Evolutionary conservation across 1,140 invertebrate species (phyloP).

Genomic region (Wiebesia pumilae): DNA sequence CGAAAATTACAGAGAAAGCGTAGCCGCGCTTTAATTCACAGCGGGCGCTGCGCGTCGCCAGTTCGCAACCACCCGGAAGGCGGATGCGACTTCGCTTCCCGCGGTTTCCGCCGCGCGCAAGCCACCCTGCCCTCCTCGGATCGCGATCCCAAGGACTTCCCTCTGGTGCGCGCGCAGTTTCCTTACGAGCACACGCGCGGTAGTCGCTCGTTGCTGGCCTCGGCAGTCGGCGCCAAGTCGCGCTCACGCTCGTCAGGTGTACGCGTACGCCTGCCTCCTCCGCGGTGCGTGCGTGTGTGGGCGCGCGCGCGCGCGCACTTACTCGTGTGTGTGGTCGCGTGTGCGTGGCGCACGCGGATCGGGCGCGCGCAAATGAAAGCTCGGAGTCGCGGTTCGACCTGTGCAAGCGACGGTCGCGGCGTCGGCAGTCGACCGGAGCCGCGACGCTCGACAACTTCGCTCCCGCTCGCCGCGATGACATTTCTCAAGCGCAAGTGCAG

Average conservation of each 20-base stretch:
- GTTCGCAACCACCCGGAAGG: neutral
- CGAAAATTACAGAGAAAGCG: conserved; percentile 12
- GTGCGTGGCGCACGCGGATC: conserved; percentile 16
- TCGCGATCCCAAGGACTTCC: neutral
- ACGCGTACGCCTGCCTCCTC: conserved; percentile 20
- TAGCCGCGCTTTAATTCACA: conserved; percentile 8
- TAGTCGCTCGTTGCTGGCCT: conserved; percentile 41
- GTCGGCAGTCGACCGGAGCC: conserved; percentile 31
- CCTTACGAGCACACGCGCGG: neutral
- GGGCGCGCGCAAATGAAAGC: conserved; percentile 7
- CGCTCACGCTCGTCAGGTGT: conserved; percentile 58
- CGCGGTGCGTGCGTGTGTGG: neutral
- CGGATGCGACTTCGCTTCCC: neutral
- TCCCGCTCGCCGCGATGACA: neutral
- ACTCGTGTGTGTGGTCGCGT: neutral
- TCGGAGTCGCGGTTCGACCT: conserved; percentile 55
- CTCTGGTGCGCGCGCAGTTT: conserved; percentile 34
- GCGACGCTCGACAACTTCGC: conserved; percentile 11
- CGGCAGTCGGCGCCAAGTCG: conserved; percentile 71
- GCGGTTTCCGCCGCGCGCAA: conserved; percentile 2
- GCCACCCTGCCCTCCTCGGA: neutral
- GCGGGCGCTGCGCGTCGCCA: neutral
- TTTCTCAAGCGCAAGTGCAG: conserved; percentile 51
- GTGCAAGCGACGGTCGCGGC: conserved; percentile 49
- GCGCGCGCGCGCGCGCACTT: neutral